Conservation (phyloP, 2,113 vertebrate genomes). For the Cervus canadensis region DNA sequence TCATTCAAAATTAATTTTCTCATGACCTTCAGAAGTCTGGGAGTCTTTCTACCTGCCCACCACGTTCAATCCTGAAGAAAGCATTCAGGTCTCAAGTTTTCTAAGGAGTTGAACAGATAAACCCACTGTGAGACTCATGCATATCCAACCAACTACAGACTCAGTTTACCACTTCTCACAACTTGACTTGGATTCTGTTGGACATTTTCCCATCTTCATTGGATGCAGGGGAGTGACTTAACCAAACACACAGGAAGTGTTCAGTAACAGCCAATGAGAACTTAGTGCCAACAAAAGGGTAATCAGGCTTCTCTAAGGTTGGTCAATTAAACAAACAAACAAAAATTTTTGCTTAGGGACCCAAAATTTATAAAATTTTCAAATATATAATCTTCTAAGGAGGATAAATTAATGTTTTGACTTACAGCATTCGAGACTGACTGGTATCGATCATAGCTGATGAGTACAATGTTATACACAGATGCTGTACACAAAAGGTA, state of each 20-base stretch:
- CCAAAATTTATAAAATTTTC: background rate
- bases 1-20: background rate
- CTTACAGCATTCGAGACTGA: conserved; percentile 94
- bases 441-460: conserved; percentile 93
- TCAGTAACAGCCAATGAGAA: background rate
- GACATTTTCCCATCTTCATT: background rate
- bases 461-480: conserved; percentile 91
- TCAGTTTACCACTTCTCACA: background rate
- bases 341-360: background rate
- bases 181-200: background rate
- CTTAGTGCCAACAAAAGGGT: background rate
- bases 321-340: background rate
- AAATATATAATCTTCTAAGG: background rate
- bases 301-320: background rate
- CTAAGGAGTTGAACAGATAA: background rate
- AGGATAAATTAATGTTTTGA: conserved; percentile 41
- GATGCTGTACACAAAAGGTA: conserved; percentile 90
- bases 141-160: background rate
- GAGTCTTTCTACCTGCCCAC: background rate
- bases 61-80: background rate
- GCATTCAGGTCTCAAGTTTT: background rate
- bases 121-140: background rate
- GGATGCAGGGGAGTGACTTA: background rate
- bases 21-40: background rate
- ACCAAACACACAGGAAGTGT: background rate